A percentile compares a stretch with the other conserved stretches of the same genome.
Evolutionary conservation across 2,888 invertebrate species (phyloP).

Genomic region (Melipona bicolor): DNA sequence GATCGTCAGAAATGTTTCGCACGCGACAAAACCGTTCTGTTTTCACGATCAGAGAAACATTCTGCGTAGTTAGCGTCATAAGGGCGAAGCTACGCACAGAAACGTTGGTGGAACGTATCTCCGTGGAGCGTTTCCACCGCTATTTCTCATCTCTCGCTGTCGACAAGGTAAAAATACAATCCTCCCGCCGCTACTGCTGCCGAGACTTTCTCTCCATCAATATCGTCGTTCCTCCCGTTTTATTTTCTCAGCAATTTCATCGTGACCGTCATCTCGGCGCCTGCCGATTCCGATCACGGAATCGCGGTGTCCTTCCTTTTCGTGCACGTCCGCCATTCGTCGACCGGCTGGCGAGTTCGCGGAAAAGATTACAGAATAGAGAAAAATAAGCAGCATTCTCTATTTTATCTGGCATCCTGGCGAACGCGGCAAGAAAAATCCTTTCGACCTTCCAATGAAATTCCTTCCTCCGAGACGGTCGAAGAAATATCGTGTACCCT

Average conservation of each 20-base stretch:
- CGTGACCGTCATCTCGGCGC: conserved; percentile 56
- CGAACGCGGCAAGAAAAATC: neutral
- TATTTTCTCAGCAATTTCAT: conserved; percentile 36
- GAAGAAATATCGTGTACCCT: neutral
- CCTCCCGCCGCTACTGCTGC: conserved; percentile 18
- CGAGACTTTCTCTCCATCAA: conserved; percentile 26
- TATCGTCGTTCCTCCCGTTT: conserved; percentile 43
- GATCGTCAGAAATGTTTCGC: conserved; percentile 44
- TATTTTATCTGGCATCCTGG: conserved; percentile 19
- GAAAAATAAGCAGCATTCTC: conserved; percentile 31
- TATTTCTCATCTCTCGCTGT: conserved; percentile 76
- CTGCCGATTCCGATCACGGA: conserved; percentile 71
- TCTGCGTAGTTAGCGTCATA: conserved; percentile 53
- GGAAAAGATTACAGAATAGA: conserved; percentile 48
- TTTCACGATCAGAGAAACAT: conserved; percentile 32
- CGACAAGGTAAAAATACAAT: conserved; percentile 63
- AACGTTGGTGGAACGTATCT: conserved; percentile 25
- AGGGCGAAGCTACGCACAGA: conserved; percentile 36
- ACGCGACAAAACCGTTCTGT: conserved; percentile 45
- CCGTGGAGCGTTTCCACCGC: conserved; percentile 41
- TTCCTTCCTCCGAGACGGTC: neutral
- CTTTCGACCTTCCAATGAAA: neutral
- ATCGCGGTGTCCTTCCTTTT: conserved; percentile 36
- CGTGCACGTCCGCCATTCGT: conserved; percentile 41
- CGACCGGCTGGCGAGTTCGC: conserved; percentile 17